Conservation (phyloP, 2,797 vertebrate species). For the Sylvilagus floridanus region DNA sequence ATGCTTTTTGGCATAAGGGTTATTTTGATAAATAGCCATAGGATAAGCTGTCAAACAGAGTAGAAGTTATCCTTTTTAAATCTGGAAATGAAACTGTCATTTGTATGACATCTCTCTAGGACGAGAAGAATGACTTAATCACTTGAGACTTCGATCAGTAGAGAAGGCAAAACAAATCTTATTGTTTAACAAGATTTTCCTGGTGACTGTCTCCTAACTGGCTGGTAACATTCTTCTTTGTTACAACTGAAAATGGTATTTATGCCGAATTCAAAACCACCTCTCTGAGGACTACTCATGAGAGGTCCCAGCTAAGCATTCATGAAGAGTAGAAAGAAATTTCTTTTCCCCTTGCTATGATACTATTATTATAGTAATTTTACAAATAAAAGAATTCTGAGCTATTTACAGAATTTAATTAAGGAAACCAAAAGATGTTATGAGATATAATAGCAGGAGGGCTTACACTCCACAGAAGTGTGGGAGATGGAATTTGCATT, state of each 20-base stretch:
- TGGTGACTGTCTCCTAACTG: neutral
- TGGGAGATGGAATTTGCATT: neutral
- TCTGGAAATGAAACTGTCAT: neutral
- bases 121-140: neutral
- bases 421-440: constrained; percentile 4
- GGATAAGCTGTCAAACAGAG: neutral
- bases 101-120: neutral
- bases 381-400: constrained; percentile 2
- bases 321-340: neutral
- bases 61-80: neutral
- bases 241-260: neutral
- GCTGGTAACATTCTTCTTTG: neutral
- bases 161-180: neutral
- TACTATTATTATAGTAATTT: neutral
- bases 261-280: neutral
- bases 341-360: neutral
- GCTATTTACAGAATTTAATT: neutral
- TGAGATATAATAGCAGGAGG: neutral
- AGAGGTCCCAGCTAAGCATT: neutral
- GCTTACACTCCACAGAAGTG: neutral
- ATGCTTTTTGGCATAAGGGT: neutral
- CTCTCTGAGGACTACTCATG: neutral
- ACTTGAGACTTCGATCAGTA: neutral
- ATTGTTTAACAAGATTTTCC: neutral
- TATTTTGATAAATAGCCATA: neutral